Evolutionary conservation across 2,888 invertebrate genomes (phyloP).

Genomic region (Acanthococcus lagerstroemiae): DNA sequence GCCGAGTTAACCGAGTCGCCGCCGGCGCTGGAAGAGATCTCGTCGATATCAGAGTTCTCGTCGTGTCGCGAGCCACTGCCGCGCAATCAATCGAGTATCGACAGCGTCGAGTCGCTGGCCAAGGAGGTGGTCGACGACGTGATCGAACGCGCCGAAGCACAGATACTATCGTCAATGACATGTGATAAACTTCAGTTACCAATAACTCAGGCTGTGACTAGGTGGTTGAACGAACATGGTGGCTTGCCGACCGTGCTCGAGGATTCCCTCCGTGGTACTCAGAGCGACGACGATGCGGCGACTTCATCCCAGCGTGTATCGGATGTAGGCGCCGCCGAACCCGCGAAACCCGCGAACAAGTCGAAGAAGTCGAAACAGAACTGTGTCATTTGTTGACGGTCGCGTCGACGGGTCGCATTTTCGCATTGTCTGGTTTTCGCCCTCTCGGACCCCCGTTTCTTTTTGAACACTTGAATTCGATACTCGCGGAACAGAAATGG

Average conservation of each 20-base stretch:
- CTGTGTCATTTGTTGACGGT: neutral
- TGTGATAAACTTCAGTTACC: conserved; percentile 36
- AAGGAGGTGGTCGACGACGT: neutral
- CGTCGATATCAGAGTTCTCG: neutral
- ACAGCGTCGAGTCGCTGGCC: neutral
- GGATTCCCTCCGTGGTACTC: neutral
- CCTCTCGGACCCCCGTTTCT: no score
- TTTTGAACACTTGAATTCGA: no score
- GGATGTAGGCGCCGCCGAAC: neutral
- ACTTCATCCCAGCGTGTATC: no score
- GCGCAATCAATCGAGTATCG: neutral
- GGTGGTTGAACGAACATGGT: conserved; percentile 47
- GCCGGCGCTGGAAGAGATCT: conserved; percentile 9
- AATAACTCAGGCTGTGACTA: conserved; percentile 51
- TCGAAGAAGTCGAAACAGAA: neutral
- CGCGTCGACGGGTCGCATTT: no score
- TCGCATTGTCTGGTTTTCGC: no score
- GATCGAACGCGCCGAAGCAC: neutral
- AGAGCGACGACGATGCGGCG: no score
- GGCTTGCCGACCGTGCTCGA: conserved; percentile 18
- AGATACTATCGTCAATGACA: neutral
- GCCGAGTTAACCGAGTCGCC: conserved; percentile 16
- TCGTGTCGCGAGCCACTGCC: neutral
- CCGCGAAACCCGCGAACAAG: neutral
- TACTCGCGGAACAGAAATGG: no score